phyloP scores from a whole-genome alignment of 2,113 vertebrate genomes.

The Eubucco bourcierii region DNA sequence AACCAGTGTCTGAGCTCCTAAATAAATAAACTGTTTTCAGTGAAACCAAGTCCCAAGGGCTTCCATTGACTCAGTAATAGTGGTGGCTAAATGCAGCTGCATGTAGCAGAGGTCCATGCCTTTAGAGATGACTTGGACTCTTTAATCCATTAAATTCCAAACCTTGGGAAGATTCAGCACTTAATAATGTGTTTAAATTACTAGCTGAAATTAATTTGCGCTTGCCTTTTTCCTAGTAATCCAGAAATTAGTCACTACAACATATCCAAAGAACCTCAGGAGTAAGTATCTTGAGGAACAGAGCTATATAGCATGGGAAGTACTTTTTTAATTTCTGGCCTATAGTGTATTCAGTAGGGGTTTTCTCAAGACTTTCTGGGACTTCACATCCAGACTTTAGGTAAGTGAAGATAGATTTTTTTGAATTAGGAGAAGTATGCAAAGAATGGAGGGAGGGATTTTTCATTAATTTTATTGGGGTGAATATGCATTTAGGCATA shows the following conservation, averaged over 20 bases:
- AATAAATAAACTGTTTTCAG: not conserved
- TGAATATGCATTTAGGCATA: constrained; percentile 42
- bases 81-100: not conserved
- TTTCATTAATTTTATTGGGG: constrained; percentile 16
- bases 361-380: constrained; percentile 2
- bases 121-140: not conserved
- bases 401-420: constrained; percentile 1
- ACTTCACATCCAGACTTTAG: not conserved
- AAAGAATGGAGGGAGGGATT: not conserved
- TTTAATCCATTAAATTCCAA: constrained; percentile 25
- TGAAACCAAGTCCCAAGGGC: not conserved
- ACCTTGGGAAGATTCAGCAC: not conserved
- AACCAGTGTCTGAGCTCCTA: not conserved
- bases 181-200: constrained; percentile 1
- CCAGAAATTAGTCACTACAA: not conserved
- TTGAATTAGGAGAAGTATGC: not conserved
- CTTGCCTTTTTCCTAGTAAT: not conserved
- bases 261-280: not conserved
- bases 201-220: constrained; percentile 10
- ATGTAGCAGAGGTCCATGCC: not conserved
- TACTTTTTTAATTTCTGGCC: not conserved
- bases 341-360: not conserved
- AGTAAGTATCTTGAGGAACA: not conserved
- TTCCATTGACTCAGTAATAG: not conserved
- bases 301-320: not conserved